A percentile compares a stretch with the other conserved stretches of the same genome.
phyloP scores from a whole-genome alignment of 92 coral and sea anemone genomes.

The Montipora capitata region DNA sequence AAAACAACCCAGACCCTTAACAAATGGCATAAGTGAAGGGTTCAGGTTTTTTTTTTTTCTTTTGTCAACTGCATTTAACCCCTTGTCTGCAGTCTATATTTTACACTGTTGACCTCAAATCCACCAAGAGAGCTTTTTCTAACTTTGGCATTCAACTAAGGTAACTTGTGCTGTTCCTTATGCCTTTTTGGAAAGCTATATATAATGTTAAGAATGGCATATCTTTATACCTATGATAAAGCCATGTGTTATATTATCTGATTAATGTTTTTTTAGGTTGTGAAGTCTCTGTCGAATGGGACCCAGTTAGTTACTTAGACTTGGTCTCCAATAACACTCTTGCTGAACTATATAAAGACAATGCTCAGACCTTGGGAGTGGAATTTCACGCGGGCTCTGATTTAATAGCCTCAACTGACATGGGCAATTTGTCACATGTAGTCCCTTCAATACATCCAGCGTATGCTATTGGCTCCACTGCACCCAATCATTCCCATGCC shows the following conservation, averaged over 20 bases:
- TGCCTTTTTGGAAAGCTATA: no score
- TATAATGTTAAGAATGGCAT: no score
- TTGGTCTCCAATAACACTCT: slow-evolving; percentile 79
- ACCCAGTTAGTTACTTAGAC: slow-evolving; percentile 49
- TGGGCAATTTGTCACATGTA: slow-evolving; percentile 90
- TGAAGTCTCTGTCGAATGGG: slow-evolving; percentile 71
- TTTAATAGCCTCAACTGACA: slow-evolving; percentile 76
- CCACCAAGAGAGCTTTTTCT: no score
- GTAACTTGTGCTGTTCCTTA: no score
- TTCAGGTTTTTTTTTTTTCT: no score
- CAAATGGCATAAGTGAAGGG: no score
- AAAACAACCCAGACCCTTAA: no score
- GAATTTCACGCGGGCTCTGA: slow-evolving; percentile 54
- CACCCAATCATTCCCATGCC: slow-evolving; percentile 86
- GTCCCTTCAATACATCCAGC: slow-evolving; percentile 83
- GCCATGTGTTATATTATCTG: neutral
- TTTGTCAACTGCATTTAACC: no score
- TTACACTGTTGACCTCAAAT: no score
- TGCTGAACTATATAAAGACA: slow-evolving; percentile 85
- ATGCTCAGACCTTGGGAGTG: slow-evolving; percentile 92
- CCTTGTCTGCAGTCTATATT: no score
- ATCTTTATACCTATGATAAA: no score
- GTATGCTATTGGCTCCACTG: slow-evolving; percentile 79
- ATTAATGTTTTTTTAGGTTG: slow-evolving; percentile 74
- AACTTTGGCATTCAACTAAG: no score